phyloP scores from a whole-genome alignment of 2,888 invertebrate genomes.

The Agrotis puta region DNA sequence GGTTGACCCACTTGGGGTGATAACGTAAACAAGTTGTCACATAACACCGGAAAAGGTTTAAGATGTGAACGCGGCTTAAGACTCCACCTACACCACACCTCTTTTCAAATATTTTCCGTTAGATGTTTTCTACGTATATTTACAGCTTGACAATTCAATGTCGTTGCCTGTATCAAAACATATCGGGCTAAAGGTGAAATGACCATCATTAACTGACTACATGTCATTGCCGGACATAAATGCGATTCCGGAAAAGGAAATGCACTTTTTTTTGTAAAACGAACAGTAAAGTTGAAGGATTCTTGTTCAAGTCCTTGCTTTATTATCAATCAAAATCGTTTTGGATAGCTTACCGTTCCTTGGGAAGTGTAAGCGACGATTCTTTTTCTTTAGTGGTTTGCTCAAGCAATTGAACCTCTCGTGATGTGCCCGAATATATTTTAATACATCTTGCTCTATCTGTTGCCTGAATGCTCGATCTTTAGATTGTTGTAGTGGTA shows the following conservation, averaged over 20 bases:
- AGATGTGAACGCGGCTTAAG: conserved; percentile 31
- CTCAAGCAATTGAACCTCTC: neutral
- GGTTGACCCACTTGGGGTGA: conserved; percentile 67
- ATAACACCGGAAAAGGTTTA: conserved; percentile 57
- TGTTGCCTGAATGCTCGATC: neutral
- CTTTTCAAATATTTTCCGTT: conserved; percentile 4
- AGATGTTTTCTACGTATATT: conserved; percentile 10
- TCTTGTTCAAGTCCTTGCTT: neutral
- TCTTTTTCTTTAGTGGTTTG: neutral
- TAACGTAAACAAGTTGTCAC: conserved; percentile 55
- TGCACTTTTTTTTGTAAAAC: neutral
- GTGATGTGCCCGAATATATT: neutral
- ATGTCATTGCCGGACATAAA: conserved; percentile 8
- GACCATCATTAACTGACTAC: conserved; percentile 1
- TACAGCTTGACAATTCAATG: neutral
- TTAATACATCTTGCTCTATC: neutral
- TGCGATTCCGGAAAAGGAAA: conserved; percentile 21
- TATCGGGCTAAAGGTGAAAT: conserved; percentile 14
- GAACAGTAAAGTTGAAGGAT: conserved; percentile 11
- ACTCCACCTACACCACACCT: conserved; percentile 36
- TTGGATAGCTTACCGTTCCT: neutral
- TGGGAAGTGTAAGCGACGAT: neutral
- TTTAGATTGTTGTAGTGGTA: neutral
- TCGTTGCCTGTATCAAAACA: neutral
- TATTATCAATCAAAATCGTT: neutral